phyloP scores from a whole-genome alignment of 2,888 invertebrate species.

The Pteria penguin region DNA sequence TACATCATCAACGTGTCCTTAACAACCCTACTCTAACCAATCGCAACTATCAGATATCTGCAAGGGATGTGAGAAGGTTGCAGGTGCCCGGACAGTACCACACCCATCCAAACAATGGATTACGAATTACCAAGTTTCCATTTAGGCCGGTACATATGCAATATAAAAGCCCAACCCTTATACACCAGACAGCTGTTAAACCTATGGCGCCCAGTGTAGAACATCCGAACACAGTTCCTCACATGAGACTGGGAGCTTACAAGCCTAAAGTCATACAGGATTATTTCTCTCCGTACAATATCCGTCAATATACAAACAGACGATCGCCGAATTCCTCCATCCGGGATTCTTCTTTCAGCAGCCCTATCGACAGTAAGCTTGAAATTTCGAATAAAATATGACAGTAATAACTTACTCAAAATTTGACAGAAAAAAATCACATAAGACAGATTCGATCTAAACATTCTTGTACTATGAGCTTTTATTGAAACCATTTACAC shows the following conservation, averaged over 20 bases:
- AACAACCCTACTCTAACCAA: too few relatives aligned
- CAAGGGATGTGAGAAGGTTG: too few relatives aligned
- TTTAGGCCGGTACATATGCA: background rate
- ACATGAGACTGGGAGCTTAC: conserved; percentile 26
- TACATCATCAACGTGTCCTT: too few relatives aligned
- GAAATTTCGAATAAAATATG: too few relatives aligned
- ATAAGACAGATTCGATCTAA: too few relatives aligned
- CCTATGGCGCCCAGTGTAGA: background rate
- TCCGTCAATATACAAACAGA: background rate
- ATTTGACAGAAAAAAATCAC: too few relatives aligned
- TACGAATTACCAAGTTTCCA: background rate
- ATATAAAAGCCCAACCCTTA: background rate
- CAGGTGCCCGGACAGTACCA: background rate
- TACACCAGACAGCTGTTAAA: background rate
- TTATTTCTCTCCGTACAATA: conserved; percentile 30
- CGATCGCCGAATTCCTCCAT: background rate
- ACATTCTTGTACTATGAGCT: too few relatives aligned
- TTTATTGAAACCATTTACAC: too few relatives aligned
- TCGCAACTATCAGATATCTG: too few relatives aligned
- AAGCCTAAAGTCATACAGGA: conserved; percentile 37
- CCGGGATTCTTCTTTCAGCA: background rate
- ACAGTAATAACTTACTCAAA: too few relatives aligned
- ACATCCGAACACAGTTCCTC: conserved; percentile 20
- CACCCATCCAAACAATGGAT: background rate
- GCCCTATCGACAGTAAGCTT: too few relatives aligned